Percentiles rank a stretch among this genome's conserved stretches.
phyloP scores from a whole-genome alignment of 1,140 invertebrate genomes.

The Caerostris extrusa region DNA sequence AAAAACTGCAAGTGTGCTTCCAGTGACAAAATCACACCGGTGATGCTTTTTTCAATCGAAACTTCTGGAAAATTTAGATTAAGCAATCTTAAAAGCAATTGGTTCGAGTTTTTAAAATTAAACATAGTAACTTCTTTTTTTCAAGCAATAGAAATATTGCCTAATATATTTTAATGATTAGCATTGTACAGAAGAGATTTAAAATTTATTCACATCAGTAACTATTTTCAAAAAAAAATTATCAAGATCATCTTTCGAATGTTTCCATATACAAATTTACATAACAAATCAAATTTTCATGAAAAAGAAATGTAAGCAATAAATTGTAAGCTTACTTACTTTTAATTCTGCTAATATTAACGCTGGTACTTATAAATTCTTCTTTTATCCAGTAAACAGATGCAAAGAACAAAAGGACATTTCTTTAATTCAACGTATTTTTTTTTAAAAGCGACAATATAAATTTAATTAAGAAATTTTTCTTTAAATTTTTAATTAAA shows the following conservation, averaged over 20 bases:
- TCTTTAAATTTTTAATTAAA: too few relatives aligned
- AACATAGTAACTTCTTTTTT: constrained; percentile 12
- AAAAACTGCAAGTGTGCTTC: not conserved
- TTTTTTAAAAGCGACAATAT: too few relatives aligned
- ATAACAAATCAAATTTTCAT: not conserved
- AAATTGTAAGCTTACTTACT: too few relatives aligned
- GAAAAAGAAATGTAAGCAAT: not conserved
- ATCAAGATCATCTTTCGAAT: not conserved
- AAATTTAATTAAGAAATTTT: too few relatives aligned
- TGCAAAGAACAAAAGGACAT: too few relatives aligned
- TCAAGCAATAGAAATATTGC: not conserved
- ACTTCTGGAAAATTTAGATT: constrained; percentile 54
- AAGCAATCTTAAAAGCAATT: constrained; percentile 55
- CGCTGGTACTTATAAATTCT: too few relatives aligned
- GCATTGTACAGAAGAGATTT: not conserved
- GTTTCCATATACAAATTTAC: not conserved
- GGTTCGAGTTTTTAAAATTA: constrained; percentile 72
- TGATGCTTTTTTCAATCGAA: not conserved
- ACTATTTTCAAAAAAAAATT: not conserved
- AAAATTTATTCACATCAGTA: not conserved
- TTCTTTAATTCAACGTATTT: too few relatives aligned
- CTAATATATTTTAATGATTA: not conserved
- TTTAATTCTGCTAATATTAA: too few relatives aligned
- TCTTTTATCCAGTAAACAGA: too few relatives aligned
- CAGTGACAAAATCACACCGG: not conserved